Base-by-base conservation (phyloP, 2,113 vertebrate species). In the Pluvialis apricaria region DNA sequence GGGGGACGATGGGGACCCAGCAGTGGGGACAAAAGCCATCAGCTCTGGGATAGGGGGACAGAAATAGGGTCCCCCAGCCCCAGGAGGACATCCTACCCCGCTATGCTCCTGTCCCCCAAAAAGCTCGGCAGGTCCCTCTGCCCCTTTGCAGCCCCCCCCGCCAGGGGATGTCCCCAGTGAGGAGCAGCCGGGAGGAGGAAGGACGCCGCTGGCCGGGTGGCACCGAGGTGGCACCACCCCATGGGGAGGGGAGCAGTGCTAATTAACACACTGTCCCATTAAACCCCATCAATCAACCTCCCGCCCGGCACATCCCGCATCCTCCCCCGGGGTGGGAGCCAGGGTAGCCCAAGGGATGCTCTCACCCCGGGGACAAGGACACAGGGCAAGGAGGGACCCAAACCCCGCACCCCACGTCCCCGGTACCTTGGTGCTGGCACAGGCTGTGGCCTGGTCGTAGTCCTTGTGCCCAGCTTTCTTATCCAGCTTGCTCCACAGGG, bases 401-500 rank as follows among this genome's bases (percentile, higher is more conserved):
- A 87, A 79, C 57, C 47, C 86, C 5, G 0, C 6, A 1, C 15
- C 52, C 72, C 10, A 0, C 16, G 13, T 4, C 69, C 29, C 21
- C 0, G 0, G 54, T 96, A 99, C 99, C 99, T 99, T 99, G 92
- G 98, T 99, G 90, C 88, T 94, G 90, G 86, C 42, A 86, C 99
- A 99, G 70, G 97, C 98, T 66, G 93, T 98, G 61, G 99, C 98
- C 95, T 99, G 98, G 81, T 99, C 97, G 24, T 99, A 99, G 70
- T 98, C 98, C 6, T 83, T 82, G 90, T 99, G 99, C 18, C 97
- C 90, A 0, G 98, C 99, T 78, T 99, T 98, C 94, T 99, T 99
- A 97, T 99, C 99, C 91, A 99, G 97, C 87, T 99, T 99, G 65
- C 94, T 96, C 99, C 99, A 99, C 60, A 99, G 92, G 0, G 98